These are phyloP conservation scores for Drosophila yooni DNA, from an alignment of 2,888 invertebrate genomes.

Conservation along the genomic window DNA sequence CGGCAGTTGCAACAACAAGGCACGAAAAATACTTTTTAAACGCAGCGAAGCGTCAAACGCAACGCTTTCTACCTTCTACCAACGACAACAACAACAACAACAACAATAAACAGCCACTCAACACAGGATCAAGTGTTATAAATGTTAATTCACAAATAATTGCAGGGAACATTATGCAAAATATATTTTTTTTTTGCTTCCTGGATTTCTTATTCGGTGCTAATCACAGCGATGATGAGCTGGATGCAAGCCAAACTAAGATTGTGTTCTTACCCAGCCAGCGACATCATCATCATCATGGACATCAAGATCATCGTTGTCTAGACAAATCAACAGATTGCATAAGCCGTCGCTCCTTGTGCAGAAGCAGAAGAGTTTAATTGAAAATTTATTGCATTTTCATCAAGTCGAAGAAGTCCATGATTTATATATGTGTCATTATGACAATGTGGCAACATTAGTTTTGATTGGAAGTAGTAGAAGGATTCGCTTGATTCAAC, in stretches of 20 bases:
- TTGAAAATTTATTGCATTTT: constrained; percentile 79
- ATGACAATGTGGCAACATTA: constrained; percentile 7
- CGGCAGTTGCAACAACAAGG: constrained; percentile 4
- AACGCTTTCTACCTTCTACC: constrained; percentile 51
- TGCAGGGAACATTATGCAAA: constrained; percentile 65
- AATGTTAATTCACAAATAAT: constrained; percentile 82
- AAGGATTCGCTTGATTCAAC: constrained; percentile 2
- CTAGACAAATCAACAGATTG: constrained; percentile 44
- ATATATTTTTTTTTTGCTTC: constrained; percentile 2
- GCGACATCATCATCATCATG: constrained; percentile 14
- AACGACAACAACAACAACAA: background rate
- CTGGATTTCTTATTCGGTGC: constrained; percentile 76
- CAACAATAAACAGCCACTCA: constrained; percentile 16
- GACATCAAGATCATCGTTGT: constrained; percentile 25
- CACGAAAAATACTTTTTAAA: constrained; percentile 77
- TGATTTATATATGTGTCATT: constrained; percentile 18
- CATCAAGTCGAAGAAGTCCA: constrained; percentile 47
- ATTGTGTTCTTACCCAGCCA: constrained; percentile 22
- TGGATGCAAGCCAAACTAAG: constrained; percentile 34
- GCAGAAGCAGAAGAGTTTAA: constrained; percentile 65
- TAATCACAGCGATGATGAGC: constrained; percentile 62
- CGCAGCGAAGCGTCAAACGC: constrained; percentile 71
- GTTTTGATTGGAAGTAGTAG: constrained; percentile 2
- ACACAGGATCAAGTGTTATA: constrained; percentile 81
- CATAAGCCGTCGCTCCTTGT: constrained; percentile 30